A percentile compares a stretch with the other conserved stretches of the same genome.
These are phyloP conservation scores for Taxidea taxus DNA, from an alignment of 2,113 vertebrate genomes.

Conservation along the genomic window DNA sequence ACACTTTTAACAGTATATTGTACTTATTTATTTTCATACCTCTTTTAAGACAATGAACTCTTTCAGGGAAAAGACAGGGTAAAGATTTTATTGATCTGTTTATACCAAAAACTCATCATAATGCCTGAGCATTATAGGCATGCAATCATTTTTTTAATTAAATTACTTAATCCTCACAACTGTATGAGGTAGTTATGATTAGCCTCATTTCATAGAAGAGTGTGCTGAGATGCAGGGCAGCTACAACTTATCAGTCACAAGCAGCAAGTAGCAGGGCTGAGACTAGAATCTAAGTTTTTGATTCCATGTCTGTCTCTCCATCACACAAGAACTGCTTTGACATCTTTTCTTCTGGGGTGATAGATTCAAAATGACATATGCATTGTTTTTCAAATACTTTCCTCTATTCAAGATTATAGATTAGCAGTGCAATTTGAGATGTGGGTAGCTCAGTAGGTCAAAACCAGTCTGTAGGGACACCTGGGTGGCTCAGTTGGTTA, in stretches of 20 bases:
- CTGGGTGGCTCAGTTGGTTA: too few species aligned
- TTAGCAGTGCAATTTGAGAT: neutral
- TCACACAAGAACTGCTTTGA: neutral
- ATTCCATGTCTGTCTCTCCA: neutral
- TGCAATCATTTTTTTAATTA: neutral
- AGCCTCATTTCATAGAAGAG: neutral
- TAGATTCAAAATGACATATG: neutral
- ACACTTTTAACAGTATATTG: neutral
- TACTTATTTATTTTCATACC: neutral
- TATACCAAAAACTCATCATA: neutral
- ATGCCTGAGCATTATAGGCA: neutral
- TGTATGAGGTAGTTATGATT: neutral
- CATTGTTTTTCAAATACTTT: neutral
- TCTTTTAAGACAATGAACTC: neutral
- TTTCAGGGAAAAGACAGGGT: neutral
- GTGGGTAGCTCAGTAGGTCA: neutral
- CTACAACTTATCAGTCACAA: neutral
- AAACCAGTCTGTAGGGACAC: neutral
- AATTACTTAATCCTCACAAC: neutral
- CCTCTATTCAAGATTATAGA: neutral
- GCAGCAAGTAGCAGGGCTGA: neutral
- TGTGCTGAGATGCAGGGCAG: neutral
- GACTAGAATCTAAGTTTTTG: neutral
- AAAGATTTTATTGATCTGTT: slow-evolving; percentile 30
- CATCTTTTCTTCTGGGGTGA: neutral